Conservation (phyloP, 2,797 vertebrate species). For the Sebastes cheni region DNA sequence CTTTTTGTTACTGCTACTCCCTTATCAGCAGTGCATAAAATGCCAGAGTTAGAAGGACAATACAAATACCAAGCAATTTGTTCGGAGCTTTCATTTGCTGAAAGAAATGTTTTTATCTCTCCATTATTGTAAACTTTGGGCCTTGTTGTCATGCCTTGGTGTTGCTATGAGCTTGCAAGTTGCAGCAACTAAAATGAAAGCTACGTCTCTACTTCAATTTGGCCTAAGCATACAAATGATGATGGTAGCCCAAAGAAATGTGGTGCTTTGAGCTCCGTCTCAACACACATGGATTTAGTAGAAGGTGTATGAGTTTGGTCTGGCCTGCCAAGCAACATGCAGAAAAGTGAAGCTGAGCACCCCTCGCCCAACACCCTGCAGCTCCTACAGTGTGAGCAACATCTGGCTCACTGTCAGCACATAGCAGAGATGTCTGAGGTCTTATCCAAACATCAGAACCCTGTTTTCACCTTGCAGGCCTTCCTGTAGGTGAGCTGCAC, state of each 20-base stretch:
- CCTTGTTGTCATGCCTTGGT: background rate
- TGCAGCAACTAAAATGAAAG: background rate
- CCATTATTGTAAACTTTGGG: background rate
- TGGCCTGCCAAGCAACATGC: conserved; percentile 5
- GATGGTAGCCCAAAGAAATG: background rate
- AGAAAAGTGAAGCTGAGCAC: conserved; percentile 10
- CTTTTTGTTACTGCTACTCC: background rate
- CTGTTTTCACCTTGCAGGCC: conserved; percentile 78
- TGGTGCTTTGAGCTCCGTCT: background rate
- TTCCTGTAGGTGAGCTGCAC: conserved; percentile 72
- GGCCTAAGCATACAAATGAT: background rate
- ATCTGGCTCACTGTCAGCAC: conserved; percentile 76
- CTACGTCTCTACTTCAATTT: background rate
- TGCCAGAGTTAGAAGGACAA: background rate
- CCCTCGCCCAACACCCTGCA: conserved; percentile 8
- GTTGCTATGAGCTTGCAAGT: background rate
- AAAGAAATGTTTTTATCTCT: background rate
- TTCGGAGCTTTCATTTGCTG: background rate
- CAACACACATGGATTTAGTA: background rate
- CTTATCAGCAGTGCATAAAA: background rate
- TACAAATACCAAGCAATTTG: background rate
- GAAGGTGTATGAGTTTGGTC: conserved; percentile 10
- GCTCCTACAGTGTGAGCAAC: conserved; percentile 33
- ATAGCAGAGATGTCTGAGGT: conserved; percentile 80
- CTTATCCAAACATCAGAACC: conserved; percentile 76